These are phyloP conservation scores for Bujurquina vittata DNA, from an alignment of 2,113 vertebrate species.

Conservation along the genomic window DNA sequence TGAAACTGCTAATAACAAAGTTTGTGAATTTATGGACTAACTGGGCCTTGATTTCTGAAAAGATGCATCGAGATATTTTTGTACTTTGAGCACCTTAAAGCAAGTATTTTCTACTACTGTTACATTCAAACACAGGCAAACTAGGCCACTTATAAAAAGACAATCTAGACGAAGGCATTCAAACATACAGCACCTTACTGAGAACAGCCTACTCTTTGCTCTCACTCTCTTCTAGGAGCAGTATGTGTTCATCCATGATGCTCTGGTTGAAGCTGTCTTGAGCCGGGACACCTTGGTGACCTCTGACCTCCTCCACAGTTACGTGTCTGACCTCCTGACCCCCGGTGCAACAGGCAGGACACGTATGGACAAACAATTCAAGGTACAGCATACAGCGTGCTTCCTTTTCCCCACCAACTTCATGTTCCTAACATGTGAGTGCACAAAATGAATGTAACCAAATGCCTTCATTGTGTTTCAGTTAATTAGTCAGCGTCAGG, in stretches of 20 bases:
- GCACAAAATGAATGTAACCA: background rate
- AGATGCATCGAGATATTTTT: background rate
- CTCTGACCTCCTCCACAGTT: slow-evolving; percentile 88
- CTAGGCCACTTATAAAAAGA: background rate
- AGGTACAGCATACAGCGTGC: slow-evolving; percentile 80
- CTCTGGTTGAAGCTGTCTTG: slow-evolving; percentile 90
- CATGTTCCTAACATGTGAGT: background rate
- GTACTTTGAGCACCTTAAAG: background rate
- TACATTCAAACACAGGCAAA: background rate
- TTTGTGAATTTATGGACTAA: background rate
- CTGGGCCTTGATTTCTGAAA: background rate
- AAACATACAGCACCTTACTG: background rate
- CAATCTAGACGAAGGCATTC: background rate
- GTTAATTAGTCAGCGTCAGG: slow-evolving; percentile 91
- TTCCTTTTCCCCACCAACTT: background rate
- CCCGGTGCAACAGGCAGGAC: slow-evolving; percentile 89
- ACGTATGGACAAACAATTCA: slow-evolving; percentile 93
- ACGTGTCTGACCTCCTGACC: slow-evolving; percentile 91
- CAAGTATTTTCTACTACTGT: background rate
- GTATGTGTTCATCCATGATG: slow-evolving; percentile 96
- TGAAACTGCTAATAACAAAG: background rate
- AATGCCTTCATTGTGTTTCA: slow-evolving; percentile 61
- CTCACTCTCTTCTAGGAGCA: slow-evolving; percentile 84
- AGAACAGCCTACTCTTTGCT: background rate
- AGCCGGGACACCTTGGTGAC: slow-evolving; percentile 91